Conservation (phyloP, 1,140 invertebrate genomes). For the Lordiphosa stackelbergi region DNA sequence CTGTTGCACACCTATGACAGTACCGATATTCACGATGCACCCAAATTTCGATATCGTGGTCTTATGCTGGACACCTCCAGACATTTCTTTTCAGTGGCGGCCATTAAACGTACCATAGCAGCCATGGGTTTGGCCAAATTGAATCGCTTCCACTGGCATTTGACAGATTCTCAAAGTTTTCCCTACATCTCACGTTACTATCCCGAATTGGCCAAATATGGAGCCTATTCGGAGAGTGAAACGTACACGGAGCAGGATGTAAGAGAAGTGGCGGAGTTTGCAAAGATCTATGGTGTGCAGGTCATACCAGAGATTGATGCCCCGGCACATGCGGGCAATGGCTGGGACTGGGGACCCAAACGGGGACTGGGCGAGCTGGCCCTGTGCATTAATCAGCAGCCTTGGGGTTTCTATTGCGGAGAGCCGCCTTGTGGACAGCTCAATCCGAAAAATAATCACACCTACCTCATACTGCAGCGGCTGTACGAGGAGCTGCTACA, state of each 20-base stretch:
- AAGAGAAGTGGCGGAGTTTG: conserved; percentile 82
- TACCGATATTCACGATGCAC: conserved; percentile 80
- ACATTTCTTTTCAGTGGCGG: conserved; percentile 84
- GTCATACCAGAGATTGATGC: conserved; percentile 85
- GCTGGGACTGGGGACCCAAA: conserved; percentile 86
- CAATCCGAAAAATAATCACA: conserved; percentile 87
- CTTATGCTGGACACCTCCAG: conserved; percentile 87
- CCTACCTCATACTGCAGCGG: conserved; percentile 83
- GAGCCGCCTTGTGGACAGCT: conserved; percentile 92
- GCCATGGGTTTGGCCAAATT: conserved; percentile 88
- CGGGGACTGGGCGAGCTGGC: conserved; percentile 82
- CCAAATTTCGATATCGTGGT: conserved; percentile 83
- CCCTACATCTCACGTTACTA: conserved; percentile 84
- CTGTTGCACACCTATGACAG: conserved; percentile 81
- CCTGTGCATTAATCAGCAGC: conserved; percentile 85
- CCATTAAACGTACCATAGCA: conserved; percentile 85
- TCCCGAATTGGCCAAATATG: conserved; percentile 85
- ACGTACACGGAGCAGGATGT: conserved; percentile 85
- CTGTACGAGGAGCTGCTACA: conserved; percentile 84
- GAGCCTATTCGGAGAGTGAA: conserved; percentile 85
- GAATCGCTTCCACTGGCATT: conserved; percentile 92
- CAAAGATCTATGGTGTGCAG: conserved; percentile 83
- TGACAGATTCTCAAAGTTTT: conserved; percentile 90
- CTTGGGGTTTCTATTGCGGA: conserved; percentile 87
- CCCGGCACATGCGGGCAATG: conserved; percentile 88